Evolutionary conservation across 1,140 invertebrate species (phyloP).

Genomic region (Coenobita brevimanus): DNA sequence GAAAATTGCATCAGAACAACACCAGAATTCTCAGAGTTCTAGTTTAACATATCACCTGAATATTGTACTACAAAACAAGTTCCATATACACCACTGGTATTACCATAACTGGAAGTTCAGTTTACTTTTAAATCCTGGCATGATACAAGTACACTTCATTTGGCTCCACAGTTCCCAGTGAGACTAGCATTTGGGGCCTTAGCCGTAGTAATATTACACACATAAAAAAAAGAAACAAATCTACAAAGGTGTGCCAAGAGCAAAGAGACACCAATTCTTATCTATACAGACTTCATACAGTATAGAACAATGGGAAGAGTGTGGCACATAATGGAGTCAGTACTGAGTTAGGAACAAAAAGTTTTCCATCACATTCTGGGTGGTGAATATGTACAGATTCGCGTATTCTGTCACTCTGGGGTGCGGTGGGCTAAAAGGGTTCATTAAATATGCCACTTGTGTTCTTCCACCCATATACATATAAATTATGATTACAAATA

Average conservation of each 20-base stretch:
- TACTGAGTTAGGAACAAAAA: conserved; percentile 41
- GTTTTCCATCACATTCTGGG: conserved; percentile 14
- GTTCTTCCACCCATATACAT: conserved; percentile 24
- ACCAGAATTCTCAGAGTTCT: too few species aligned
- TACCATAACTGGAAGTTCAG: too few species aligned
- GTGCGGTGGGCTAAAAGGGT: conserved; percentile 22
- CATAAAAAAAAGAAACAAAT: conserved; percentile 44
- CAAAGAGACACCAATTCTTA: too few species aligned
- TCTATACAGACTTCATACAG: too few species aligned
- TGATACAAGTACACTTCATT: neutral
- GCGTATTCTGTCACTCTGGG: conserved; percentile 4
- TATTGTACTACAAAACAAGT: too few species aligned
- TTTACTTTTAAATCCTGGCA: neutral
- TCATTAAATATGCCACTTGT: neutral
- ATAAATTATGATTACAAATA: neutral
- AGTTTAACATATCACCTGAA: too few species aligned
- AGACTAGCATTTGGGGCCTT: conserved; percentile 43
- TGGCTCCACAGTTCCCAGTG: conserved; percentile 40
- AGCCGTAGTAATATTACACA: too few species aligned
- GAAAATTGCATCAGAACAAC: too few species aligned
- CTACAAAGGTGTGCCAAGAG: conserved; percentile 32
- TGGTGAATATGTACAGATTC: conserved; percentile 9
- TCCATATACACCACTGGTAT: too few species aligned
- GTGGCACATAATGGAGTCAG: conserved; percentile 5
- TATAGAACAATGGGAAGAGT: too few species aligned